Evolutionary conservation across 2,113 vertebrate species (phyloP).

Genomic region (Sitta europaea): DNA sequence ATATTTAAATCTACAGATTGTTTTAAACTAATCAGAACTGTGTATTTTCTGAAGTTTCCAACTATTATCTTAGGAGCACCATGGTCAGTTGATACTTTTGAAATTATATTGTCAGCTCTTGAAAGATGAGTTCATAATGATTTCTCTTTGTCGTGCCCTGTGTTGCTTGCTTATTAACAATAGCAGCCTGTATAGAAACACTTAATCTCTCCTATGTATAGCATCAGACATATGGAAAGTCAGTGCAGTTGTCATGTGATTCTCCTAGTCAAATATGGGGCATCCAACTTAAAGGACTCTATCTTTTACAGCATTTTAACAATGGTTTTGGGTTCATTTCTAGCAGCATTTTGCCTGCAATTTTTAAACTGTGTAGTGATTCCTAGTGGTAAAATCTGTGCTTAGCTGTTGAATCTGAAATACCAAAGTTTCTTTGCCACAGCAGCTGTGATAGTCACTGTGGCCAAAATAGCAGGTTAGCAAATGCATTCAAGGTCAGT

Average conservation of each 20-base stretch:
- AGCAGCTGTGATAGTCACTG: background rate
- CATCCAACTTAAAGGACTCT: background rate
- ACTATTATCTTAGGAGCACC: background rate
- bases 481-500: background rate
- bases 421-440: background rate
- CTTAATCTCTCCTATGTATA: background rate
- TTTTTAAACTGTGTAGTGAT: background rate
- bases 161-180: background rate
- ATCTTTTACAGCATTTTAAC: background rate
- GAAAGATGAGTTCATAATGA: background rate
- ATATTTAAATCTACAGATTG: background rate
- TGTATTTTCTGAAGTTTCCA: background rate
- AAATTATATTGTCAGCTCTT: background rate
- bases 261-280: background rate
- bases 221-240: background rate
- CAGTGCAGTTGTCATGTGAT: background rate
- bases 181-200: background rate
- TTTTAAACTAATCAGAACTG: background rate
- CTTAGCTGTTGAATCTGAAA: background rate
- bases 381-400: background rate
- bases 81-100: background rate
- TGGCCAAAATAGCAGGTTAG: background rate
- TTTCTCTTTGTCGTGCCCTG: background rate
- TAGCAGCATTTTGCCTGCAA: background rate
- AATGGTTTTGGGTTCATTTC: background rate